Evolutionary conservation across 2,113 vertebrate genomes (phyloP), one percentile per base, ranked within the genome.

Genomic region (Rattus rattus): DNA sequence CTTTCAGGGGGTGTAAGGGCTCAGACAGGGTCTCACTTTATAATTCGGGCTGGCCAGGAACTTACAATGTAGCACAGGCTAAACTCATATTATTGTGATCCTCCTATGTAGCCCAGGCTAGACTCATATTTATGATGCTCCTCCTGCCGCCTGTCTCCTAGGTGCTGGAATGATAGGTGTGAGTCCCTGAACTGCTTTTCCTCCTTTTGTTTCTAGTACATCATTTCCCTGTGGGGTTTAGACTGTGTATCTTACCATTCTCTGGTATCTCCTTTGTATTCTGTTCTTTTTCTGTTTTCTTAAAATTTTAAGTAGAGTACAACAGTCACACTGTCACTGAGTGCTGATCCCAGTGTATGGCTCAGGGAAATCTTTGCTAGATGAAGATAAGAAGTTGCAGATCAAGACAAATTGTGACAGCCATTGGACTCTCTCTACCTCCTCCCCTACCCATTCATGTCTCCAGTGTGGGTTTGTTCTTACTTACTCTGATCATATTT

Each of bases 351-450:
- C 16, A 76, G 72, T 6, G 22, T 28, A 13, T 2, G 85, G 26
- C 73, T 49, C 22, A 8, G 43, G 63, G 33, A 72, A 3, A 36
- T 93, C 67, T 81, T 56, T 9, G 26, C 26, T 43, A 6, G 47
- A 36, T 87, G 47, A 69, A 13, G 14, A 7, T 3, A 87, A 67
- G 22, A 39, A 54, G 2, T 2, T 20, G 16, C 20, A 76, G 59
- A 43, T 63, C 1, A 14, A 75, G 70, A 39, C 19, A 72, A 59
- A 54, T 14, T 83, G 36, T 67, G 83, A 20, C 13, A 24, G 43
- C 17, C 26, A 1, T 8, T 52, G 43, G n/a, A 1, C n/a, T 14
- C 4, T 2, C 13, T n/a, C 24, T 43, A 16, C n/a, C 54, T 16
- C 81, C n/a, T 43, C 56, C 13, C 8, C 6, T 63, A 59, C n/a